A percentile compares a stretch with the other conserved stretches of the same genome.
phyloP scores from a whole-genome alignment of 53 echinoderm and acorn worm species.

The Luidia sarsii region DNA sequence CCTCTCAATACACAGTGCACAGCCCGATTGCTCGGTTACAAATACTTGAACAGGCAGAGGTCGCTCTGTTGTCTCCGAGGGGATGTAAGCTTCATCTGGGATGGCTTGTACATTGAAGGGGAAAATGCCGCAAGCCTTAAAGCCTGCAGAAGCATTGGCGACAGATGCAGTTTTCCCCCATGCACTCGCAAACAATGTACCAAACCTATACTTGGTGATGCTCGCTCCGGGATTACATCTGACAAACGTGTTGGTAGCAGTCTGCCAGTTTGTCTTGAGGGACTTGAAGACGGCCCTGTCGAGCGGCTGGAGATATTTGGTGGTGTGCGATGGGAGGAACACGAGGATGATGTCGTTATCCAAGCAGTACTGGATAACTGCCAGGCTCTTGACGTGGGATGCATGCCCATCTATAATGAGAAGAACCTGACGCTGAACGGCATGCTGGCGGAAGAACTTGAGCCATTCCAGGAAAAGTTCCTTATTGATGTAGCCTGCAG shows the following conservation, averaged over 20 bases:
- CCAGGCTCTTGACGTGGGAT: conserved; percentile 58
- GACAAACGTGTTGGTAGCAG: conserved; percentile 37
- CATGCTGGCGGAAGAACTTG: conserved; percentile 51
- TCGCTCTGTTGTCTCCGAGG: conserved; percentile 24
- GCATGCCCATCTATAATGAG: conserved; percentile 64
- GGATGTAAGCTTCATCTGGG: conserved; percentile 48
- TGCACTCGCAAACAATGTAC: neutral
- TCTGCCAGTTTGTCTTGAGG: conserved; percentile 13
- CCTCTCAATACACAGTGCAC: neutral
- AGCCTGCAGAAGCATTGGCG: conserved; percentile 28
- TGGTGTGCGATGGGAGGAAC: conserved; percentile 47
- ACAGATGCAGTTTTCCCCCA: conserved; percentile 46
- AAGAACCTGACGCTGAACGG: no score
- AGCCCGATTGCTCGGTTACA: no score
- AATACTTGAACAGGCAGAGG: neutral
- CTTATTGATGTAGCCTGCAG: conserved; percentile 64
- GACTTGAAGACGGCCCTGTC: conserved; percentile 48
- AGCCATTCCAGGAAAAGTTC: conserved; percentile 64
- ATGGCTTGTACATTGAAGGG: conserved; percentile 52
- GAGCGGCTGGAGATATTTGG: conserved; percentile 41
- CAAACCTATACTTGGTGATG: conserved; percentile 38
- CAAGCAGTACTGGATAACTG: conserved; percentile 25
- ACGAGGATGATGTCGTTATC: conserved; percentile 15
- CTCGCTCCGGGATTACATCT: conserved; percentile 11
- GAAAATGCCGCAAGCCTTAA: conserved; percentile 56